Conservation (phyloP, 2,797 vertebrate species). For the Sus cebifrons region DNA sequence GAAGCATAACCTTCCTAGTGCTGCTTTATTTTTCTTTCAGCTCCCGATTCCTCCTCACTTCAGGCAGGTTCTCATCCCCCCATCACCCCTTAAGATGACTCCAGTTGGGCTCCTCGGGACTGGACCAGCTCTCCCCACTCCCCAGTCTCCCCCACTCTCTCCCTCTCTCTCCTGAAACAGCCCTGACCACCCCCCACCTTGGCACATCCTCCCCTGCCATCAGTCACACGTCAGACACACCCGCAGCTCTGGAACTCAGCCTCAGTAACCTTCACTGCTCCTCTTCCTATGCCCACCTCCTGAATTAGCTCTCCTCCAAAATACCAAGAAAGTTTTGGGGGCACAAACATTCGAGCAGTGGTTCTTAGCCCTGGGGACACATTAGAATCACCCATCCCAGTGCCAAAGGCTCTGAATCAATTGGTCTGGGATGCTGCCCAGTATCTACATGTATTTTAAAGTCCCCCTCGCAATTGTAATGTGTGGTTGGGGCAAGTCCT, state of each 20-base stretch:
- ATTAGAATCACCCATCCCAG: background rate
- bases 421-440: background rate
- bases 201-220: background rate
- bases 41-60: background rate
- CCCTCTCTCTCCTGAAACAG: background rate
- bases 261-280: background rate
- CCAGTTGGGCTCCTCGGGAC: too few species aligned
- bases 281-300: background rate
- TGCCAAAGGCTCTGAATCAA: background rate
- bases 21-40: background rate
- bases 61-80: background rate
- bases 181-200: fast-evolving
- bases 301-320: background rate
- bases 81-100: background rate
- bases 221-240: background rate
- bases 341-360: background rate
- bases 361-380: background rate
- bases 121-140: background rate
- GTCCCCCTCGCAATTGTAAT: background rate
- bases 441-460: background rate
- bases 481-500: background rate
- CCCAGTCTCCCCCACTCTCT: background rate
- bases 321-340: background rate
- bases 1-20: background rate
- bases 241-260: background rate